Evolutionary conservation across 2,888 invertebrate genomes (phyloP).

Genomic region (Apotomis betuletana): DNA sequence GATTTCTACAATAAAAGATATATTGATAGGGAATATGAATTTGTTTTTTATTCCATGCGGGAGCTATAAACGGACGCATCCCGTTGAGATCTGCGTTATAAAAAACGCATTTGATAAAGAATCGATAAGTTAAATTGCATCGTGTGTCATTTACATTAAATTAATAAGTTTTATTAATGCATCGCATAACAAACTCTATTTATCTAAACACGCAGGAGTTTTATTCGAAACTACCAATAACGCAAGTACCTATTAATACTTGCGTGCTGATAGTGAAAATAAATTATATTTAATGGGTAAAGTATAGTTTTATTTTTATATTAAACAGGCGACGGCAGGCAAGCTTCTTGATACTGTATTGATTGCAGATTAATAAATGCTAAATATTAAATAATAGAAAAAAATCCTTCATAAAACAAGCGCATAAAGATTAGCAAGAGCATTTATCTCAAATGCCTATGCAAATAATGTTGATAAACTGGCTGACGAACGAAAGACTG

Average conservation of each 20-base stretch:
- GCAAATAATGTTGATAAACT: slow-evolving; percentile 67
- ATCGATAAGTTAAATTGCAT: slow-evolving; percentile 31
- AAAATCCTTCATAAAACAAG: background rate
- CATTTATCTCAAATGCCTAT: slow-evolving; percentile 66
- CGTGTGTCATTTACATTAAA: slow-evolving; percentile 30
- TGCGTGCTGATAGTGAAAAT: background rate
- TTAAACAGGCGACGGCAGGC: background rate
- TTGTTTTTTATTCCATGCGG: slow-evolving; percentile 51
- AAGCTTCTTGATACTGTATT: background rate
- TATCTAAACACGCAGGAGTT: slow-evolving; percentile 4
- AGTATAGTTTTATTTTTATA: slow-evolving; percentile 1
- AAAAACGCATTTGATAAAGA: slow-evolving; percentile 30
- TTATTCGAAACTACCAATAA: slow-evolving; percentile 1
- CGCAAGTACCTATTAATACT: background rate
- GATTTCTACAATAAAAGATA: slow-evolving; percentile 66
- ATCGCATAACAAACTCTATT: background rate
- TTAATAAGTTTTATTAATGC: slow-evolving; percentile 21
- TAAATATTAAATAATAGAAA: background rate
- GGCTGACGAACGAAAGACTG: slow-evolving; percentile 46
- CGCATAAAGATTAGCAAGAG: slow-evolving; percentile 46
- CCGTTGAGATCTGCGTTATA: slow-evolving; percentile 31
- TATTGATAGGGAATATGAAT: slow-evolving; percentile 61
- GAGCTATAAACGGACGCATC: slow-evolving; percentile 36
- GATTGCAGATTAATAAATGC: background rate
- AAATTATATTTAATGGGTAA: background rate